These are phyloP conservation scores for Metaphire vulgaris DNA, from an alignment of 1,140 invertebrate species.

Conservation along the genomic window DNA sequence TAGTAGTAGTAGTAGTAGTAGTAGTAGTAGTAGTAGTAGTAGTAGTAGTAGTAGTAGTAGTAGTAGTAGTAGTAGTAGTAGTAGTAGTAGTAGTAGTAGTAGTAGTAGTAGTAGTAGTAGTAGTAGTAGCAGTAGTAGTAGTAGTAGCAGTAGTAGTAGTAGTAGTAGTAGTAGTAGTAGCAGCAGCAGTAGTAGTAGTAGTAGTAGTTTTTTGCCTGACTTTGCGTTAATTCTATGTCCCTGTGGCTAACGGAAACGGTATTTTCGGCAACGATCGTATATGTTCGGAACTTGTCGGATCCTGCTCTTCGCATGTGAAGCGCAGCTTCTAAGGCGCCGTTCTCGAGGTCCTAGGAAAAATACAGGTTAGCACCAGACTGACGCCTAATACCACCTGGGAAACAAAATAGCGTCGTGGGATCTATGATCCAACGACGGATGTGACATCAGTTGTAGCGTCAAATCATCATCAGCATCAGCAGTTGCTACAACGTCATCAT, in stretches of 20 bases:
- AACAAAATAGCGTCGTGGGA: too few species aligned
- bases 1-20: not conserved
- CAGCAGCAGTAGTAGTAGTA: not conserved
- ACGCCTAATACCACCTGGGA: too few species aligned
- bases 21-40: constrained; percentile 1
- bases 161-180: not conserved
- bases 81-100: constrained; percentile 2
- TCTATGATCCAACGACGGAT: too few species aligned
- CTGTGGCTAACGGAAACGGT: not conserved
- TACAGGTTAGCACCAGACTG: too few species aligned
- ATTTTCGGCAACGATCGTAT: constrained; percentile 14
- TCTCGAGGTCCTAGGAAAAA: not conserved
- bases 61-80: constrained; percentile 3
- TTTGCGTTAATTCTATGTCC: constrained; percentile 9
- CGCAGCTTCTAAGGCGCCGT: constrained; percentile 1
- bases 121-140: constrained; percentile 1
- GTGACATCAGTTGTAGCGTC: too few species aligned
- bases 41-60: constrained; percentile 2
- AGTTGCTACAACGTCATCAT: too few species aligned
- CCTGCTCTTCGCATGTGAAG: not conserved
- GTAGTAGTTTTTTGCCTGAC: not conserved
- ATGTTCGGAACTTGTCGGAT: constrained; percentile 8
- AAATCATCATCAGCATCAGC: too few species aligned
- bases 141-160: constrained; percentile 1
- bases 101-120: constrained; percentile 2